phyloP scores from a whole-genome alignment of 2,797 vertebrate species.

The Ceyx erithaca region DNA sequence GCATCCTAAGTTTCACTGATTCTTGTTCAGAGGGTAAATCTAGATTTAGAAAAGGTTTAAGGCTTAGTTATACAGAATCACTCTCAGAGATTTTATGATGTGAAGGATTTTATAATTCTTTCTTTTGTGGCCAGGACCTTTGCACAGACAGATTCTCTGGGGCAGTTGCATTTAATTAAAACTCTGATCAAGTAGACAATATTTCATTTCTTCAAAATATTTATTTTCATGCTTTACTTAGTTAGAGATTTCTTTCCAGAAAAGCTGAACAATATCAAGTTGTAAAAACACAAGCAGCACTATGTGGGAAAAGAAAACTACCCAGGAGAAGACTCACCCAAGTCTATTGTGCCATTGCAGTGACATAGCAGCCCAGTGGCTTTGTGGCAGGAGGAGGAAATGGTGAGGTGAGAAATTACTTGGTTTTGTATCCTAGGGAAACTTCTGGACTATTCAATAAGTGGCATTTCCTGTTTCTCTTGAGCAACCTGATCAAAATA shows the following conservation, averaged over 20 bases:
- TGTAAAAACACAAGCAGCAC: neutral
- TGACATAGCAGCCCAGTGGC: neutral
- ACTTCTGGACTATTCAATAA: neutral
- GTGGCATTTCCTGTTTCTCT: neutral
- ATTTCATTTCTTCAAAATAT: neutral
- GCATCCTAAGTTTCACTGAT: neutral
- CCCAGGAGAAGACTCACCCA: neutral
- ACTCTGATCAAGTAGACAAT: neutral
- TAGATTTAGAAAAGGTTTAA: slow-evolving; percentile 39
- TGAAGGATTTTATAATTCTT: neutral
- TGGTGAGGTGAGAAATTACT: neutral
- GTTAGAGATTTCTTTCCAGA: neutral
- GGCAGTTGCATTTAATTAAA: neutral
- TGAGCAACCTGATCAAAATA: neutral
- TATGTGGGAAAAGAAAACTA: neutral
- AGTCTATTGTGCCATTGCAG: neutral
- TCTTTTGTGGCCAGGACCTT: neutral
- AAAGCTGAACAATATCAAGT: neutral
- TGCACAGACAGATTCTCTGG: neutral
- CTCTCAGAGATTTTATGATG: neutral
- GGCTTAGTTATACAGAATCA: slow-evolving; percentile 22
- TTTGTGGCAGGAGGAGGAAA: neutral
- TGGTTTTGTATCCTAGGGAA: neutral
- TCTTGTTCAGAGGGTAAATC: neutral
- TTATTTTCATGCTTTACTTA: neutral